These are phyloP conservation scores for Apostichopus leukothele DNA, from an alignment of 53 echinoderm and acorn worm species.

Conservation along the genomic window DNA sequence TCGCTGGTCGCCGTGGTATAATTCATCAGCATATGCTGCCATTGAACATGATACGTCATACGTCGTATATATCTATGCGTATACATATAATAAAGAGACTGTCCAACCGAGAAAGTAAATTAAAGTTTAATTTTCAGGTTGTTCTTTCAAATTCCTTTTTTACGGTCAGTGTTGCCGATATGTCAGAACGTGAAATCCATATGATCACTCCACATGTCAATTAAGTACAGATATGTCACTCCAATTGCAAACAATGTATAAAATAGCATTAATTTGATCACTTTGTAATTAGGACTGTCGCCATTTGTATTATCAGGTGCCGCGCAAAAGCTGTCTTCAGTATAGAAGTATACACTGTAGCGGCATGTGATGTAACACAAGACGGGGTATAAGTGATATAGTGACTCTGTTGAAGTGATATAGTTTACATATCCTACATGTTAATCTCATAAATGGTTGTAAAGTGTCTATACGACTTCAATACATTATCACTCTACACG, in stretches of 20 bases:
- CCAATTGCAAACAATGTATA: background rate
- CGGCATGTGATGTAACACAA: background rate
- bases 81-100: too few relatives aligned
- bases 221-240: background rate
- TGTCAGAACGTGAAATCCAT: background rate
- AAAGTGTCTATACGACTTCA: too few relatives aligned
- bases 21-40: too few relatives aligned
- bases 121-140: conserved; percentile 14
- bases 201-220: background rate
- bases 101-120: conserved; percentile 8
- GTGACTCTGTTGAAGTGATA: too few relatives aligned
- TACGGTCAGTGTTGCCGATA: background rate
- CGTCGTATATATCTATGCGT: too few relatives aligned
- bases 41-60: too few relatives aligned
- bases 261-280: background rate
- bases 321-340: background rate
- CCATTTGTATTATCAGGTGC: background rate
- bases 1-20: background rate
- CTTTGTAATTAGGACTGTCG: background rate
- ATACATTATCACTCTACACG: too few relatives aligned
- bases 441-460: too few relatives aligned
- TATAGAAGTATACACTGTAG: background rate
- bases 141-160: background rate
- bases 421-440: too few relatives aligned
- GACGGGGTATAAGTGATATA: background rate